Percentiles rank a stretch among this genome's conserved stretches.
Evolutionary conservation across 2,113 vertebrate genomes (phyloP).

Genomic region (Capreolus pygargus): DNA sequence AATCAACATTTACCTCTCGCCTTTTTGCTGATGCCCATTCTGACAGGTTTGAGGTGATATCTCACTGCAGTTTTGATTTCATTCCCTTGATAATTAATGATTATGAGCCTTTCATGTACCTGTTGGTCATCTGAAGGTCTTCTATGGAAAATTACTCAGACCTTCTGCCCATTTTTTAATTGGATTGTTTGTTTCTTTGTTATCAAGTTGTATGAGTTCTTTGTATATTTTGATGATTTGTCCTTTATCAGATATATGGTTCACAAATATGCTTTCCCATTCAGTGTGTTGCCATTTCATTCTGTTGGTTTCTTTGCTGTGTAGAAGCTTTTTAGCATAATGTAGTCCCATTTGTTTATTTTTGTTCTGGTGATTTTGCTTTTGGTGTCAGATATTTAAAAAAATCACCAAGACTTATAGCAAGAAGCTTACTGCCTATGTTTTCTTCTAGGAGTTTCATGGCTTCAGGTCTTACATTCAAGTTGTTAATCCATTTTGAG

Average conservation of each 20-base stretch:
- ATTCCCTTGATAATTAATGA: neutral
- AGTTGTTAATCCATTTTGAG: neutral
- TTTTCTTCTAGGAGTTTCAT: neutral
- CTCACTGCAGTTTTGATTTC: neutral
- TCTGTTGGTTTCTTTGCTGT: neutral
- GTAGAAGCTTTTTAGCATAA: neutral
- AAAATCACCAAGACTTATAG: neutral
- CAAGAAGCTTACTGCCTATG: neutral
- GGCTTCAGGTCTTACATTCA: neutral
- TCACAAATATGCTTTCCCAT: neutral
- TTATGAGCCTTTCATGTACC: neutral
- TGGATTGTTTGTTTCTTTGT: neutral
- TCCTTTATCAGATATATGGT: neutral
- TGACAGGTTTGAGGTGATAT: neutral
- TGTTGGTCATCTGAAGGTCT: neutral
- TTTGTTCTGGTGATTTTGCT: neutral
- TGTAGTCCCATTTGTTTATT: neutral
- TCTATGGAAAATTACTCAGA: neutral
- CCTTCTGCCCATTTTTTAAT: neutral
- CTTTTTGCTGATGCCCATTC: neutral
- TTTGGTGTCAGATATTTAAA: neutral
- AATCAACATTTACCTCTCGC: neutral
- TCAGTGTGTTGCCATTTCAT: neutral
- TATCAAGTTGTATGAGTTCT: neutral
- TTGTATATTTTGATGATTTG: neutral